Base-by-base conservation (phyloP, 2,113 vertebrate species). In the Burhinus bistriatus region DNA sequence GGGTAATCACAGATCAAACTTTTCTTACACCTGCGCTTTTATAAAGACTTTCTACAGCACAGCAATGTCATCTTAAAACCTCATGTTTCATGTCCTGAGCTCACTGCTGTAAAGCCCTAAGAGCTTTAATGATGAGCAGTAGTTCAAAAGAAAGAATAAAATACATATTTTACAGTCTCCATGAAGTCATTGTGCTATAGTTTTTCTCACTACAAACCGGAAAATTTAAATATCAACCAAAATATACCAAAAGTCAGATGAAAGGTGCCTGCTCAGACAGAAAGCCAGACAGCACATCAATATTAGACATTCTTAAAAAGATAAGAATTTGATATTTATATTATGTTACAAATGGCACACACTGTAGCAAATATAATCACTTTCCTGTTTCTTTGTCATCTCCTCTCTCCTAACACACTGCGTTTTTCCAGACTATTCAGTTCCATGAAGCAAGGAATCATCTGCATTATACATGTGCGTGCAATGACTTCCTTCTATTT, bases 1-100 rank as follows among this genome's bases (percentile, higher is more conserved):
- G 66, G 62, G 76, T 95, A 96, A 96, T 87, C 71, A 95, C 79
- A 95, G 83, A 94, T 93, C 76, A 95, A 83, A 49, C 61, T 92
- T 87, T 68, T 73, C 82, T 77, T 81, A 83, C 58, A 80, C 85
- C 70, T 92, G 71, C 91, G 78, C 84, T 92, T 94, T 72, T 59
- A 77, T 78, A 84, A 78, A 87, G 71, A 73, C 47, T 93, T 90
- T 78, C 61, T 49, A 54, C 70, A 85, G 52, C 51, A 76, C 26
- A 75, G 69, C 51, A 76, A 87, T 76, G 52, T 85, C 83, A 82
- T 73, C 80, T 93, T 87, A 93, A 94, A 93, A 27, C 69, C n/a
- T 91, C 42, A 23, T 69, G 83, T 95, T 97, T 95, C 73, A 72
- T 61, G 66, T 93, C 70, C 64, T 76, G 65, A 82, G 66, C 19